Conservation (phyloP, 2,113 vertebrate species). For the Aspiorhynchus laticeps region DNA sequence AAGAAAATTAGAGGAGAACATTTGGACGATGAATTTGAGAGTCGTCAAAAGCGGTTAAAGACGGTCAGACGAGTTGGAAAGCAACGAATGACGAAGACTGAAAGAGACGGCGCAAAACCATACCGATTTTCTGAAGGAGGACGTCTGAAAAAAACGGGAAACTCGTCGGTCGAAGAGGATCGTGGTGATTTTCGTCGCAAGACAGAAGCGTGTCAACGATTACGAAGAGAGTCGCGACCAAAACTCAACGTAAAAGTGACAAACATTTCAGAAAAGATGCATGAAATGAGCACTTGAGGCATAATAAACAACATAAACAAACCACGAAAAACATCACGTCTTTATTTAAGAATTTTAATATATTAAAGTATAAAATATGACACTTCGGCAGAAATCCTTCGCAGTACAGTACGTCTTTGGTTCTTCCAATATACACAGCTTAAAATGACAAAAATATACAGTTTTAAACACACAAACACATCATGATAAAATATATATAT, state of each 20-base stretch:
- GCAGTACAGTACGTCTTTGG: background rate
- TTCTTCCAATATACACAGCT: background rate
- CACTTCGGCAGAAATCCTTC: background rate
- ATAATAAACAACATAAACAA: background rate
- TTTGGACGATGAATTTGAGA: background rate
- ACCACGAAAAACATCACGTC: background rate
- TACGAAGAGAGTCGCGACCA: background rate
- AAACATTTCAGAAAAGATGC: too few species aligned
- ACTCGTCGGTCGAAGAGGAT: background rate
- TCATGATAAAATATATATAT: constrained; percentile 37
- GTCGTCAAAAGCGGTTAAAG: background rate
- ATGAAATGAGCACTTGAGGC: background rate
- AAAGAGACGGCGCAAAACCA: background rate
- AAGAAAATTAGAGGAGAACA: background rate
- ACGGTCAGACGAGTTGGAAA: background rate
- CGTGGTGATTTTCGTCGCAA: background rate
- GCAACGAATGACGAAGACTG: background rate
- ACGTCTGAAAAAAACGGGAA: too few species aligned
- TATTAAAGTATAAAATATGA: constrained; percentile 52
- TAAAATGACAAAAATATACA: background rate
- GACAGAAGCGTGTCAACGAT: background rate
- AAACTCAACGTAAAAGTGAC: background rate
- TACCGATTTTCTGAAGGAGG: too few species aligned
- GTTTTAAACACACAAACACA: constrained; percentile 5
- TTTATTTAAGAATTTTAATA: constrained; percentile 64